Base-by-base conservation (phyloP, 2,888 invertebrate genomes). In the Hydropsyche betteni region DNA sequence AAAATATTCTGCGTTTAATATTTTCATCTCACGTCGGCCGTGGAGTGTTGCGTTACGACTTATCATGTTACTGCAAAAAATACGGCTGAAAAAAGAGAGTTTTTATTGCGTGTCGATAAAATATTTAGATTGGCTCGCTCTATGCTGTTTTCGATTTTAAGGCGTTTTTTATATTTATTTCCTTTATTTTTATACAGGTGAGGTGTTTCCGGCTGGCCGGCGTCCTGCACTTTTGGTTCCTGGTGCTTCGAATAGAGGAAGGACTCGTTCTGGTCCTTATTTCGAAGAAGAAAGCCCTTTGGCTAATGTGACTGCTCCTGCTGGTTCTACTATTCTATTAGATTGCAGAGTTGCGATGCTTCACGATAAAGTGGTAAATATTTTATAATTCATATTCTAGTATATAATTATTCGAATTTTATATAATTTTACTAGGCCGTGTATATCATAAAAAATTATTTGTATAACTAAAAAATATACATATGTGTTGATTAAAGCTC, bases 281-380 rank as follows among this genome's bases (percentile, higher is more conserved):
- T 90, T 90, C 82, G 89, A 90, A 81, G 89, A 89, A 80, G 90
- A 89, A 75, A 84, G 85, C 33, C 88, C 87, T 75, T 86, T 86
- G 55, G 83, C 85, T 80, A 89, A 89, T 81, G 84, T 90, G 75
- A 89, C 89, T 24, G 88, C 88, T 6, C 85, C 89, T 79, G 88
- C 90, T 77, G 90, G 90, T 70, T 88, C 86, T 77, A 89, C 87
- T 33, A 88, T 90, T 58, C 83, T 85, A 73, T 84, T 90, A 38
- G 88, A 90, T 82, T 90, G 90, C 82, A 86, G 88, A 77, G 89
- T 90, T 77, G 90, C 89, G 71, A 85, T 90, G 81, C 86, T 90
- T 12, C 89, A 89, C 77, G 88, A 89, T 81, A 89, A 89, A 84
- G 88, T 88, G 83, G 90, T 90, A 81, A 86, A 87, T 83, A 52